Evolutionary conservation across 2,888 invertebrate genomes (phyloP).

Genomic region (Slavum lentiscoides): DNA sequence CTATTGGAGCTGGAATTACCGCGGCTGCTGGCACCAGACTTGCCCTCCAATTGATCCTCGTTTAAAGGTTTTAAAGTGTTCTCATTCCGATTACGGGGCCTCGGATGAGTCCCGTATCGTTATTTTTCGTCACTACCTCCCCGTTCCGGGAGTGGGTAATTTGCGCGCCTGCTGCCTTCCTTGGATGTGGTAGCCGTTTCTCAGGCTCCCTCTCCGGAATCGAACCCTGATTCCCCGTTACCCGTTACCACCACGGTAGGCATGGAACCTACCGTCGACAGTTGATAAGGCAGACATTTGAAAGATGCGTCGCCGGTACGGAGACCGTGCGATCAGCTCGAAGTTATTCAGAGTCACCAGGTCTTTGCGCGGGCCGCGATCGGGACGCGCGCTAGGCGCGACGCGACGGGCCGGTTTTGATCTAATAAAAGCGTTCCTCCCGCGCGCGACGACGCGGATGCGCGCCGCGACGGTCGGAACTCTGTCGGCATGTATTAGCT

Average conservation of each 20-base stretch:
- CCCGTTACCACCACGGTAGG: conserved; percentile 72
- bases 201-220: conserved; percentile 68
- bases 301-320: conserved; percentile 67
- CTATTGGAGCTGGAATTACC: conserved; percentile 73
- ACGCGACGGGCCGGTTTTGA: conserved; percentile 63
- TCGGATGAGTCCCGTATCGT: conserved; percentile 67
- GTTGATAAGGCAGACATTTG: conserved; percentile 72
- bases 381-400: neutral
- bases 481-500: conserved; percentile 69
- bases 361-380: conserved; percentile 60
- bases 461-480: conserved; percentile 62
- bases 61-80: conserved; percentile 65
- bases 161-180: conserved; percentile 74
- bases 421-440: conserved; percentile 64
- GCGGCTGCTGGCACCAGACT: conserved; percentile 74
- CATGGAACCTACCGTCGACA: conserved; percentile 70
- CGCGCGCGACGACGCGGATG: conserved; percentile 25
- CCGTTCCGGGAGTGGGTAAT: conserved; percentile 67
- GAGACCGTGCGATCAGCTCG: conserved; percentile 55
- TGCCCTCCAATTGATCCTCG: conserved; percentile 70
- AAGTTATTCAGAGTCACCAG: conserved; percentile 55
- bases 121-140: conserved; percentile 72
- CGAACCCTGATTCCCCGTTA: conserved; percentile 77
- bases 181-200: conserved; percentile 65
- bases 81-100: conserved; percentile 66